phyloP scores from a whole-genome alignment of 2,888 invertebrate species.

The Xanthorhoe designata region DNA sequence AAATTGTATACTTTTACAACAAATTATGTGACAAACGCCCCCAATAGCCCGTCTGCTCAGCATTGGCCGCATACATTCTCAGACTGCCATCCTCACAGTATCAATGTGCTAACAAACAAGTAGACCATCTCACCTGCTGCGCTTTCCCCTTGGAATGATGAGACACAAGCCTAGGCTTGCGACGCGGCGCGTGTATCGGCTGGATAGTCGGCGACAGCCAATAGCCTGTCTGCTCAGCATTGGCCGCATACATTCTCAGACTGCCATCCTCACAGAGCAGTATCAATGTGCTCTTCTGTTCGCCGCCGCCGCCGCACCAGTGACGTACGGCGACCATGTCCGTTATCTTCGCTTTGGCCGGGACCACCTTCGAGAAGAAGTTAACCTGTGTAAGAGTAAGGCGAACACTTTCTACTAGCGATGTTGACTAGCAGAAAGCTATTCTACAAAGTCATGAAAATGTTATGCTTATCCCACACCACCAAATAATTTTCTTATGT shows the following conservation, averaged over 20 bases:
- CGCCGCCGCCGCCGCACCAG: constrained; percentile 90
- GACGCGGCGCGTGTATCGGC: constrained; percentile 74
- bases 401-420: constrained; percentile 9
- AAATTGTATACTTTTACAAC: no score
- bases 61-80: constrained; percentile 96
- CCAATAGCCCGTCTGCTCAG: constrained; percentile 90
- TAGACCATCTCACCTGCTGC: constrained; percentile 61
- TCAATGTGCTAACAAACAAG: constrained; percentile 89
- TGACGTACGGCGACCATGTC: constrained; percentile 98
- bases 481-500: background rate
- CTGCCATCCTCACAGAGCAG: constrained; percentile 98
- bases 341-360: constrained; percentile 97
- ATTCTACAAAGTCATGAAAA: background rate
- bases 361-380: constrained; percentile 81
- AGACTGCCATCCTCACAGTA: constrained; percentile 98
- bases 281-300: constrained; percentile 95
- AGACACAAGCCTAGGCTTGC: constrained; percentile 60
- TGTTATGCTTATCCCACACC: background rate
- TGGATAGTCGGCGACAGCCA: constrained; percentile 87
- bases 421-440: background rate
- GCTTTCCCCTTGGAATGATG: constrained; percentile 70
- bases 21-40: no score
- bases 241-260: constrained; percentile 96
- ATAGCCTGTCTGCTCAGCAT: constrained; percentile 91
- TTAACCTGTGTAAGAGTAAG: constrained; percentile 22